Evolutionary conservation across 2,113 vertebrate species (phyloP), one percentile per base, ranked within the genome.

Genomic region (Oryzias celebensis): DNA sequence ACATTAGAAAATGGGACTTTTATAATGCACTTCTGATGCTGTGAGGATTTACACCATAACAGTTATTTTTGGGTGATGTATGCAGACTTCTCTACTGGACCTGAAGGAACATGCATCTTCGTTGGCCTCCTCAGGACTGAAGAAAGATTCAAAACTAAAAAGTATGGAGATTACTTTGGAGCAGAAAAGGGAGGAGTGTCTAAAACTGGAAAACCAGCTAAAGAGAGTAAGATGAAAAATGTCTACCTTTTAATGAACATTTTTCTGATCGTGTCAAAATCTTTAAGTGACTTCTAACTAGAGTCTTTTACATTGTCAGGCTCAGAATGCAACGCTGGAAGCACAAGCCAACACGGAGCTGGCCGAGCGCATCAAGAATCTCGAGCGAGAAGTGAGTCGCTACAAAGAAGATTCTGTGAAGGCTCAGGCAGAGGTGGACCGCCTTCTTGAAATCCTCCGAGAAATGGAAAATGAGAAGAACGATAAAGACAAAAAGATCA

Each of bases 401-500:
- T 92, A 93, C 69, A 93, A 87, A 63, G 96, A 99, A 59, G 97
- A 99, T 45, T 93, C 94, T 16, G 89, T 88, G 81, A 98, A 98
- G 83, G 94, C 96, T 12, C 97, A 99, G 78, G 93, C 95, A 3
- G 97, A 99, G 91, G 97, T 99, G 47, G 97, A 99, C 85, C 96
- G 97, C 52, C 91, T 99, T 2, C 86, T 99, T 46, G 97, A 99
- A 73, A 99, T 99, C 85, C 87, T 99, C 22, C 94, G 96, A 50
- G 97, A 99, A 88, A 98, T 98, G 93, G 97, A 99, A 80, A 99
- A 97, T 26, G 97, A 99, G 92, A 99, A 99, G 88, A 98, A 98
- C 10, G 97, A 99, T 85, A 99, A 99, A 82, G 97, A 99, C 76
- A 97, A 94, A 82, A 98, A 96, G 90, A 99, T 99, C 78, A 95